Evolutionary conservation across 2,888 invertebrate species (phyloP), one percentile per base, ranked within the genome.

Genomic region (Sisyra terminalis): DNA sequence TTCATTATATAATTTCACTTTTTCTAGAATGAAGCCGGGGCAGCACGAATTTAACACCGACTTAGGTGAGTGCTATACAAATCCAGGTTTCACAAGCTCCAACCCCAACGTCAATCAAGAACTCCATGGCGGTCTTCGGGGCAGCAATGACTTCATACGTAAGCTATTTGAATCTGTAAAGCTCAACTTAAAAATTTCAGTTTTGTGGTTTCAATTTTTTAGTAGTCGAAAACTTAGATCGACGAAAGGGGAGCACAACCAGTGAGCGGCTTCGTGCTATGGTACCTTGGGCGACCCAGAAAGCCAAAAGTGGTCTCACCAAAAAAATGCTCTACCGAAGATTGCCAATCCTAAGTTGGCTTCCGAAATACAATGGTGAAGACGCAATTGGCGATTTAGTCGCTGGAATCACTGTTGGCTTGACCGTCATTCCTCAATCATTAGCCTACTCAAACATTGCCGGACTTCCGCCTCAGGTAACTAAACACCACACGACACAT

Each of bases 381-480:
- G 75, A 80, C 62, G 78, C 86, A 6, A 62, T 87, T 40, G 86
- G 89, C 8, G 93, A 94, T 66, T 59, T 89, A 35, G 83, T 94
- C 47, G 92, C 93, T 3, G 92, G 92, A 43, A 65, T 93, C 45
- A 90, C 92, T 2, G 92, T 93, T 10, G 93, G 90, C 0, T 71
- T 93, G 45, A 93, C 92, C 1, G 89, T 93, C 44, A 89, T 94
- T 52, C 93, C 92, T 10, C 92, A 92, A 64, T 83, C 84, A 10
- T 65, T 86, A 46, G 86, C 86, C 9, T 86, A 86, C 61, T 72
- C 83, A 18, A 81, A 77, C 57, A 79, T 85, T 46, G 85, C 85
- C 39, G 82, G 83, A 14, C 64, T 86, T 47, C 81, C 84, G 42
- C 71, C 81, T 18, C 67, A 77, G 57, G 75, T 75, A 57, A 56